These are phyloP conservation scores for Scaptomyza parva DNA, from an alignment of 2,888 invertebrate species.

Conservation along the genomic window DNA sequence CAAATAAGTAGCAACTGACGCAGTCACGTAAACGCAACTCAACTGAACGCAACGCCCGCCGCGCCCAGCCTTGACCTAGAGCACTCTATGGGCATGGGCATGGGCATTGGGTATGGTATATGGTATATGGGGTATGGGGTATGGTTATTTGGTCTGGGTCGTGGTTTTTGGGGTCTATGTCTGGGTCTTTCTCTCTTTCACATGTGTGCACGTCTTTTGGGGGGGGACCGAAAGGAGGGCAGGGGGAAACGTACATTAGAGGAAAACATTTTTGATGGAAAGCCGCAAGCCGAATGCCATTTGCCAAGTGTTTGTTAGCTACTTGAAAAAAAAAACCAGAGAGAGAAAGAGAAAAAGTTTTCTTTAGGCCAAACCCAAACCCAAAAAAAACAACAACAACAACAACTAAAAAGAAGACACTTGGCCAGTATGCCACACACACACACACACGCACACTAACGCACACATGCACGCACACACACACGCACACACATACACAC, in stretches of 20 bases:
- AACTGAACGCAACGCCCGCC: constrained; percentile 70
- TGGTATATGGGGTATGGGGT: constrained; percentile 18
- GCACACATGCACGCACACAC: constrained; percentile 8
- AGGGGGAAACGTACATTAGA: constrained; percentile 45
- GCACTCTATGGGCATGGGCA: constrained; percentile 52
- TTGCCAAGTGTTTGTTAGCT: constrained; percentile 15
- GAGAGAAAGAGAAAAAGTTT: constrained; percentile 19
- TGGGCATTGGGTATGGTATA: constrained; percentile 17
- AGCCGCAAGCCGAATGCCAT: constrained; percentile 22
- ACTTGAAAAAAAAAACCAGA: constrained; percentile 7
- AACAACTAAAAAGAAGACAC: constrained; percentile 24
- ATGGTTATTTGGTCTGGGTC: constrained; percentile 9
- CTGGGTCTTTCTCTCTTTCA: neutral
- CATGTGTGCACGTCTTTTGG: constrained; percentile 34
- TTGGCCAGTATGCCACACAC: constrained; percentile 31
- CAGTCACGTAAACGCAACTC: constrained; percentile 68
- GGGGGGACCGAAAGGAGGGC: neutral
- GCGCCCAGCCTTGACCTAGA: constrained; percentile 82
- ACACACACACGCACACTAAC: neutral
- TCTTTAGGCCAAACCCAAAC: constrained; percentile 25
- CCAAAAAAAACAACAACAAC: too few species aligned
- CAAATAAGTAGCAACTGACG: constrained; percentile 25
- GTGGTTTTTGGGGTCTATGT: constrained; percentile 13
- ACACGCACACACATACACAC: neutral
- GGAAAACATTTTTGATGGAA: constrained; percentile 49